phyloP scores from a whole-genome alignment of 2,888 invertebrate genomes.

The Enchytraeus crypticus region DNA sequence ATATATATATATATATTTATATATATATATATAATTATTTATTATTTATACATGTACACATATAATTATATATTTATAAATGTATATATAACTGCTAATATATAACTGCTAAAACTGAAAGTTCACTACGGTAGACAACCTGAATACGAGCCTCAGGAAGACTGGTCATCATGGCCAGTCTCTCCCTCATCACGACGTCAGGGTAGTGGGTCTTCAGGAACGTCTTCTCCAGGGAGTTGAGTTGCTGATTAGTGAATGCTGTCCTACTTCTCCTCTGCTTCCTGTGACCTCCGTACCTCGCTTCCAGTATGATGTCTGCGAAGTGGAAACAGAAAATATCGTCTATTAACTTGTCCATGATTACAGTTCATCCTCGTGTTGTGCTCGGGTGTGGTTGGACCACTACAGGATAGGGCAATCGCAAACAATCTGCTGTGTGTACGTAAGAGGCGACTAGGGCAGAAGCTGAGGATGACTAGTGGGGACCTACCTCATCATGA shows the following conservation, averaged over 20 bases:
- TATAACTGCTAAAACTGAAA: neutral
- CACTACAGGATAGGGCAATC: no score
- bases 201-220: slow-evolving; percentile 52
- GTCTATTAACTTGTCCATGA: neutral
- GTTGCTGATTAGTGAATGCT: slow-evolving; percentile 51
- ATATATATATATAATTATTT: neutral
- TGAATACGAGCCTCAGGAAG: slow-evolving; percentile 52
- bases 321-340: neutral
- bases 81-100: neutral
- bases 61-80: neutral
- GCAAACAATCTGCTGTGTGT: no score
- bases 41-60: neutral
- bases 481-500: no score
- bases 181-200: slow-evolving; percentile 51
- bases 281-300: slow-evolving; percentile 43
- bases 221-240: slow-evolving; percentile 50
- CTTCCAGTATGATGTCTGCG: slow-evolving; percentile 43
- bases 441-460: no score
- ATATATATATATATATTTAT: neutral
- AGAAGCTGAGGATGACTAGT: no score
- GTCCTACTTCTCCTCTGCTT: slow-evolving; percentile 51
- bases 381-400: no score
- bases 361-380: no score
- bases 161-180: slow-evolving; percentile 50
- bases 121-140: slow-evolving; percentile 30